Evolutionary conservation across 92 coral and sea anemone genomes (phyloP).

Genomic region (Parazoanthus swiftii): DNA sequence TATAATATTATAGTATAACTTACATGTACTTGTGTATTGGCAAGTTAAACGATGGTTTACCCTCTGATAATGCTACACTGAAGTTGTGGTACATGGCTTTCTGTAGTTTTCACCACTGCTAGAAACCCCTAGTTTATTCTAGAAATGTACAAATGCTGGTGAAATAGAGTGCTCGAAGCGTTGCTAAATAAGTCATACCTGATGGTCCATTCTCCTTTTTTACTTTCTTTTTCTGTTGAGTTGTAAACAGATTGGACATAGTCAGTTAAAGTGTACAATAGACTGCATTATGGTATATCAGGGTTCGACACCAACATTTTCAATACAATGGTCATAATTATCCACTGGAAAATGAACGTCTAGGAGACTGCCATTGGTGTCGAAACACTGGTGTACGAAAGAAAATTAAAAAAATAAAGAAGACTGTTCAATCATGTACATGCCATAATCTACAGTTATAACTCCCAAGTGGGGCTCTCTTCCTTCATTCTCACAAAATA

Average conservation of each 20-base stretch:
- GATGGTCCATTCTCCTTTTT: constrained; percentile 99
- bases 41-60: no score
- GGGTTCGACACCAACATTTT: no score
- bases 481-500: neutral
- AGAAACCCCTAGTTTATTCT: neutral
- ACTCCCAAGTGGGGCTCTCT: constrained; percentile 93
- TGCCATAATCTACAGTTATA: constrained; percentile 27
- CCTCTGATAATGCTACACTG: neutral
- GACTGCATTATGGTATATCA: no score
- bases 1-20: no score
- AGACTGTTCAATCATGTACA: no score
- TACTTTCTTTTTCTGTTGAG: constrained; percentile 88
- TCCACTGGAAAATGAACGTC: no score
- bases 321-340: no score
- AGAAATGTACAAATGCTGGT: neutral
- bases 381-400: no score
- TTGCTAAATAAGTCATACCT: constrained; percentile 9
- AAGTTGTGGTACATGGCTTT: neutral
- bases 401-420: neutral
- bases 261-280: no score
- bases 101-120: neutral
- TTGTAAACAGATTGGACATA: no score
- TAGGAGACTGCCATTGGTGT: no score
- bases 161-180: neutral
- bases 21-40: no score